Conservation (phyloP, 2,797 vertebrate genomes). For the Pseudochirops cupreus region DNA sequence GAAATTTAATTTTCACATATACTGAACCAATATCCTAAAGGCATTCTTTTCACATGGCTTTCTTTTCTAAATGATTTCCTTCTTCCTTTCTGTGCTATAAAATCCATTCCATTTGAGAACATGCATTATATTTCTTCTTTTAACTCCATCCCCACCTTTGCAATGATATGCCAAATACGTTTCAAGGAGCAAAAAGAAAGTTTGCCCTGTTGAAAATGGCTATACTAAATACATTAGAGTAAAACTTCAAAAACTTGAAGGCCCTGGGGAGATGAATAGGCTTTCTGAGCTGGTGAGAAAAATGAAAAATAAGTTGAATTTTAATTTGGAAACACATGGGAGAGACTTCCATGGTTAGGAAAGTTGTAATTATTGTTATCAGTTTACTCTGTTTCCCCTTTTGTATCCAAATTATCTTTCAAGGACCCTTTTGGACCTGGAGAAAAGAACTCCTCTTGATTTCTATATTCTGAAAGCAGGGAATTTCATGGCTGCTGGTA, state of each 20-base stretch:
- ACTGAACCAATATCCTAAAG: neutral
- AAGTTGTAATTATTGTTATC: conserved; percentile 9
- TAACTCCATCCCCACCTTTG: neutral
- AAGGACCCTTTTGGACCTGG: neutral
- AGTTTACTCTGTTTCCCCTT: conserved; percentile 9
- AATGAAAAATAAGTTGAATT: neutral
- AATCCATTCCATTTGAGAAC: neutral
- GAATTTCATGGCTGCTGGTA: neutral
- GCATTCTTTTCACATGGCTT: neutral
- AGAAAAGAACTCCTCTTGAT: neutral
- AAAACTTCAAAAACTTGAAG: neutral
- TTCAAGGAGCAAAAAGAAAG: neutral
- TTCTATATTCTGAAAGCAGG: conserved; percentile 1
- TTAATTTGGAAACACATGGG: neutral
- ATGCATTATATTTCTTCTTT: neutral
- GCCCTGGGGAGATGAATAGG: neutral
- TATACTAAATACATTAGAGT: neutral
- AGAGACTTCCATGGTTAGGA: neutral
- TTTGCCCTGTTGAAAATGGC: neutral
- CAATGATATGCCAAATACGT: neutral
- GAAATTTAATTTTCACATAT: neutral
- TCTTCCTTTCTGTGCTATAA: neutral
- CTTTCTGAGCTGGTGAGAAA: neutral
- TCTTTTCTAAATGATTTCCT: neutral
- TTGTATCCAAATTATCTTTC: neutral